phyloP scores from a whole-genome alignment of 1,140 invertebrate species.

The Heliconius nattereri region DNA sequence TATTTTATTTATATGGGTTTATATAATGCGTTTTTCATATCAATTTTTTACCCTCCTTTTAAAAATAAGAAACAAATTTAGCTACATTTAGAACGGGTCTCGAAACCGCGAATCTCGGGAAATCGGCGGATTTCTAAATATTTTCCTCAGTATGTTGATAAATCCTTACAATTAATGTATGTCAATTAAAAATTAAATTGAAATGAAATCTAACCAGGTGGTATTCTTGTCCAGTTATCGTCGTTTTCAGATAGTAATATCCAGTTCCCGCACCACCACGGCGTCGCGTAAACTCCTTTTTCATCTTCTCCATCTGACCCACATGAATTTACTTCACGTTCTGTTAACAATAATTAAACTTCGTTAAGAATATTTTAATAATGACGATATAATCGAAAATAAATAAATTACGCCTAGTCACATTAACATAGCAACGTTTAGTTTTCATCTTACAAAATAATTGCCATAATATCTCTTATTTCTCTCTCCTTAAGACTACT shows the following conservation, averaged over 20 bases:
- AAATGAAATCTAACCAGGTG: slow-evolving; percentile 54
- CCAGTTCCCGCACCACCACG: slow-evolving; percentile 79
- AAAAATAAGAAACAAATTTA: no score
- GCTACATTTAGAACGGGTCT: no score
- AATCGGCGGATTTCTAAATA: no score
- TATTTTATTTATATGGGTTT: no score
- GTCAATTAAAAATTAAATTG: no score
- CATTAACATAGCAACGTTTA: background rate
- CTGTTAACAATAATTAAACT: slow-evolving; percentile 38
- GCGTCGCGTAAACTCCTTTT: slow-evolving; percentile 71
- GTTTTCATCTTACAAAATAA: background rate
- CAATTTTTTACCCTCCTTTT: no score
- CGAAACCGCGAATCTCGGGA: no score
- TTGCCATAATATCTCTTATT: background rate
- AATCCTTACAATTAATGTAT: no score
- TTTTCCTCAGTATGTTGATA: no score
- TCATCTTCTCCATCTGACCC: slow-evolving; percentile 74
- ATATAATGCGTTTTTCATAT: no score
- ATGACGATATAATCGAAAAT: background rate
- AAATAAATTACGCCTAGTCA: background rate
- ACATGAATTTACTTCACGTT: slow-evolving; percentile 71
- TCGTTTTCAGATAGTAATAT: slow-evolving; percentile 70
- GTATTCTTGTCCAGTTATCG: slow-evolving; percentile 69
- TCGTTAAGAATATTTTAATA: no score
- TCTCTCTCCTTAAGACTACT: no score